These are phyloP conservation scores for Puntigrus tetrazona DNA, from an alignment of 2,113 vertebrate species.

Conservation along the genomic window DNA sequence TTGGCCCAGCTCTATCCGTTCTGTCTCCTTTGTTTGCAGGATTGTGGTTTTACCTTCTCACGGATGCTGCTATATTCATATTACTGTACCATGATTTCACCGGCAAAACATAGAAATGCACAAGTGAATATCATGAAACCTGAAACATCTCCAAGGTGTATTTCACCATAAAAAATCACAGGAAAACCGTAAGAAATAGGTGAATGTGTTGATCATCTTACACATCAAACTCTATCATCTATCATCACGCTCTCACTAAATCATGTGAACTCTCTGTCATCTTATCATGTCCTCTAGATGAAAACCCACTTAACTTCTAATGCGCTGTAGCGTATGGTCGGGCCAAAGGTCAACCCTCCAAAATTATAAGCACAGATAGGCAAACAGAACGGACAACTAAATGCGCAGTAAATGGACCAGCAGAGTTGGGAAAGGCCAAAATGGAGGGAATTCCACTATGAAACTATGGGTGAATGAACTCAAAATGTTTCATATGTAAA, in stretches of 20 bases:
- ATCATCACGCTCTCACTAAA: not conserved
- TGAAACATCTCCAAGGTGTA: not conserved
- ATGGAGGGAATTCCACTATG: too few relatives aligned
- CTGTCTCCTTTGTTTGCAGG: not conserved
- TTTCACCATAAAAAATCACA: not conserved
- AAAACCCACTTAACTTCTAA: conserved; percentile 60
- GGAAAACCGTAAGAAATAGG: not conserved
- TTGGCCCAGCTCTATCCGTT: conserved; percentile 19
- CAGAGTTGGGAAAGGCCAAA: too few relatives aligned
- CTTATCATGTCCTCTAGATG: conserved; percentile 37
- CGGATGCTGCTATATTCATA: not conserved
- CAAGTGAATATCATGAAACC: not conserved
- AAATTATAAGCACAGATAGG: too few relatives aligned
- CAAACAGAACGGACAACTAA: too few relatives aligned
- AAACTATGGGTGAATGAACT: too few relatives aligned
- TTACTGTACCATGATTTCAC: not conserved
- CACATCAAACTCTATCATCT: not conserved
- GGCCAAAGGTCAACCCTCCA: too few relatives aligned
- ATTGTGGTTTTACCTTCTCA: not conserved
- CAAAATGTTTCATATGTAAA: too few relatives aligned
- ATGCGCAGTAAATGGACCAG: too few relatives aligned
- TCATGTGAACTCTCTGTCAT: not conserved
- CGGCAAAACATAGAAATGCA: not conserved
- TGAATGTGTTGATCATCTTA: not conserved
- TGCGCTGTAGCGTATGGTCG: conserved; percentile 55